phyloP scores from a whole-genome alignment of 2,797 vertebrate species.

The Acanthornis magna region DNA sequence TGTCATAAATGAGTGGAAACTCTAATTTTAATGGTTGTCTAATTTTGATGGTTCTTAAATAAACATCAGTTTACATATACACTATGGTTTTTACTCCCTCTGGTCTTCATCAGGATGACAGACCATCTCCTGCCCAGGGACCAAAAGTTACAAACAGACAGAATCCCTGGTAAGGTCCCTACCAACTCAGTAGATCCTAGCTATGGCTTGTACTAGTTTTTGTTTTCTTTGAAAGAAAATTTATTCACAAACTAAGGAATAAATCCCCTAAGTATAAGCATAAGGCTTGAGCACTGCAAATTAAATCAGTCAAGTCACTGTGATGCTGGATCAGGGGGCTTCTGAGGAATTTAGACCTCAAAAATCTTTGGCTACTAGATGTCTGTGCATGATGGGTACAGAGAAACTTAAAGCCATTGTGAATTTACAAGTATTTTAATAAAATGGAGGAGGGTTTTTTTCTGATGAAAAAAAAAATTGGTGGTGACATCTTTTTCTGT shows the following conservation, averaged over 20 bases:
- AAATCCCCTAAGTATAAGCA: not conserved
- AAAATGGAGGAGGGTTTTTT: rapidly evolving
- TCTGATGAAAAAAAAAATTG: not conserved
- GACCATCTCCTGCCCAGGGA: not conserved
- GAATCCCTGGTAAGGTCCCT: not conserved
- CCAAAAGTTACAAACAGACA: not conserved
- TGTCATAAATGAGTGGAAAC: not conserved
- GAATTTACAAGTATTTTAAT: not conserved
- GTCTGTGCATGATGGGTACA: not conserved
- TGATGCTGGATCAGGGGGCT: not conserved
- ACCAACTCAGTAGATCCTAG: not conserved
- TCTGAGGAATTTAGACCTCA: not conserved
- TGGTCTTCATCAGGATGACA: not conserved
- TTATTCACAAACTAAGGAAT: not conserved
- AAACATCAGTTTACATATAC: rapidly evolving
- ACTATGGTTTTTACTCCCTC: not conserved
- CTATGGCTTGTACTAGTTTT: not conserved
- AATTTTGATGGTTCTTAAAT: not conserved
- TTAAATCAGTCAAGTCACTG: not conserved
- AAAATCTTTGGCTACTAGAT: not conserved
- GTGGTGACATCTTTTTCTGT: not conserved
- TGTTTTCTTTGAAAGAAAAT: not conserved
- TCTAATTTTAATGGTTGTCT: not conserved
- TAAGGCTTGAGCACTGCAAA: not conserved
- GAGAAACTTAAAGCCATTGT: not conserved